phyloP scores from a whole-genome alignment of 2,797 vertebrate genomes.

The Atherinosoma microstoma region DNA sequence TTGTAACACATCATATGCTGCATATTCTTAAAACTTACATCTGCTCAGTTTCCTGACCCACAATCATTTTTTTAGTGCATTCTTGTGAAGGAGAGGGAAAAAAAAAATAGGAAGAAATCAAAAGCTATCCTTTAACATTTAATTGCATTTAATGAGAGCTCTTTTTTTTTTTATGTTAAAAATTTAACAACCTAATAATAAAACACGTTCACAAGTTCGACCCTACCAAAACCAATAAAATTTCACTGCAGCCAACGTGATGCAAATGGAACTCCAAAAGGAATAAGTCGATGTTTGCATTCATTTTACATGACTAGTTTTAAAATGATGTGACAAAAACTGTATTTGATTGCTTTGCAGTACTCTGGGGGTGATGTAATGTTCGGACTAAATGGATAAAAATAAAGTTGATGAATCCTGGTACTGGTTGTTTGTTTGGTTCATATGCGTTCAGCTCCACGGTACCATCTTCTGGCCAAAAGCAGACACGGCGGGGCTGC shows the following conservation, averaged over 20 bases:
- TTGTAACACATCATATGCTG: constrained; percentile 53
- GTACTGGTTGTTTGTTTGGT: not conserved
- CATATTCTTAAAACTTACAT: constrained; percentile 46
- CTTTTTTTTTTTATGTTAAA: constrained; percentile 1
- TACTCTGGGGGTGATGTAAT: constrained; percentile 78
- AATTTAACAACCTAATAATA: not conserved
- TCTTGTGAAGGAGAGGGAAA: constrained; percentile 1
- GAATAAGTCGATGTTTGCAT: constrained; percentile 59
- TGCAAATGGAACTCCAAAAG: constrained; percentile 42
- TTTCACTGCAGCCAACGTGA: constrained; percentile 66
- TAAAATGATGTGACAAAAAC: constrained; percentile 40
- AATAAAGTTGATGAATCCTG: constrained; percentile 73
- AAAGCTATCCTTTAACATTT: constrained; percentile 1
- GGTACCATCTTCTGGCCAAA: constrained; percentile 53
- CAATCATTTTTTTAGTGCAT: constrained; percentile 5
- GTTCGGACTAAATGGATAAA: constrained; percentile 81
- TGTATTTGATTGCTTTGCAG: constrained; percentile 71
- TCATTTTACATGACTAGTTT: constrained; percentile 55
- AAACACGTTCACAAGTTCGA: constrained; percentile 25
- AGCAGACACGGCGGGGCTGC: not conserved
- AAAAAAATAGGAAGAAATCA: not conserved
- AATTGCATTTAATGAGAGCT: constrained; percentile 12
- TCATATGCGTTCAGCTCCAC: constrained; percentile 1
- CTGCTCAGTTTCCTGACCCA: constrained; percentile 38
- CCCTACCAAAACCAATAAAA: constrained; percentile 61